Base-by-base conservation (phyloP, 2,797 vertebrate genomes). In the Coranthus polyacanthus region DNA sequence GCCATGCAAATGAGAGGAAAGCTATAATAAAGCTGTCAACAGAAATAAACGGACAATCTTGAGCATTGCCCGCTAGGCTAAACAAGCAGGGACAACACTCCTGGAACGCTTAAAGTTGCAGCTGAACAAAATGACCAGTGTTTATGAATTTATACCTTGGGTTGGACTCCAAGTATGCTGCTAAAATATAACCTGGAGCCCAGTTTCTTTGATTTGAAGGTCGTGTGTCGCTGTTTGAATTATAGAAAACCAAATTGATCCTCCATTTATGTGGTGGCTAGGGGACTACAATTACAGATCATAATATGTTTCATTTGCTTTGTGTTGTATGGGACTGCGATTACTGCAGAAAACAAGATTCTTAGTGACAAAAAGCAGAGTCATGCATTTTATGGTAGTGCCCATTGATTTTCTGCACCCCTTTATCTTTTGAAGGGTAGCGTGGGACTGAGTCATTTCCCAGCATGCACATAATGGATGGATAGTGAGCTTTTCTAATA, bases 11-110 rank as follows among this genome's bases (percentile, higher is more conserved):
- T 89, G 69, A 83, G 79, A 0, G 11, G 72, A 50, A 78, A 51
- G 72, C 75, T 72, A 71, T 87, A 84, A 91, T 85, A 88, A 88
- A 85, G 73, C 82, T 84, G 87, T 88, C 87, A 85, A 58, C 65
- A 70, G 67, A 64, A 86, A 86, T 76, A 68, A 81, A 87, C 34
- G 29, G 59, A 45, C 49, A 42, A 22, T 47, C 18, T n/a, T 51
- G 18, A 78, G 58, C 56, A 53, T 39, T 56, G 41, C 71, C 58
- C 13, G 24, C 75, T 12, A 49, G 73, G 79, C 63, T 58, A 50
- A 81, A 75, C 78, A 73, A 72, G 68, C 45, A 68, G 39, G 21
- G 3, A 24, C 61, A 50, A 43, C 56, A 22, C 63, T 65, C 44
- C 16, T 45, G 18, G 67, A 63, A 60, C 16, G 49, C 47, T 55